Percentiles rank a stretch among this genome's conserved stretches.
Evolutionary conservation across 2,888 invertebrate species (phyloP).

Genomic region (Caenorhabditis afra): DNA sequence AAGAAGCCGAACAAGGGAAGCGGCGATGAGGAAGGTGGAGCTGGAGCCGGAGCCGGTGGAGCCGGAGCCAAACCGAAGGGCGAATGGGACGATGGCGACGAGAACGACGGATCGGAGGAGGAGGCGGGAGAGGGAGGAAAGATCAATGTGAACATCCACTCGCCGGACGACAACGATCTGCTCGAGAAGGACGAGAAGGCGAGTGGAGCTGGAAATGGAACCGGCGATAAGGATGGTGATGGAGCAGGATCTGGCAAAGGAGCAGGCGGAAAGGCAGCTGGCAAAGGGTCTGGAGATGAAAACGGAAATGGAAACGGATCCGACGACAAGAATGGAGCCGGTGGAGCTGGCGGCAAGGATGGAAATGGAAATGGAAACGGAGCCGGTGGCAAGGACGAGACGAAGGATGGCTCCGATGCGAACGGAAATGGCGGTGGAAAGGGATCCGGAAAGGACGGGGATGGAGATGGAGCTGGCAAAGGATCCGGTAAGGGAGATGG

Average conservation of each 20-base stretch:
- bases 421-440: constrained; percentile 11
- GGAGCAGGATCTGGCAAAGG: too few relatives aligned
- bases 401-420: constrained; percentile 19
- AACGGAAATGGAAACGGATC: constrained; percentile 9
- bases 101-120: neutral
- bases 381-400: constrained; percentile 9
- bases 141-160: constrained; percentile 50
- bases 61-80: constrained; percentile 6
- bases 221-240: constrained; percentile 12
- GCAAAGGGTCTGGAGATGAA: constrained; percentile 4
- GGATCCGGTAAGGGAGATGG: neutral
- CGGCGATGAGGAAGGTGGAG: neutral
- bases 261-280: constrained; percentile 13
- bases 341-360: constrained; percentile 17
- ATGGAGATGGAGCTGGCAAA: constrained; percentile 20
- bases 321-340: constrained; percentile 9
- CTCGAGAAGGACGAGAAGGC: constrained; percentile 41
- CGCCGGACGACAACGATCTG: constrained; percentile 44
- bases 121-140: constrained; percentile 14
- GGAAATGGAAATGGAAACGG: constrained; percentile 6
- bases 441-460: too few relatives aligned
- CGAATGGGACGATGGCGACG: constrained; percentile 20
- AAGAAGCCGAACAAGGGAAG: neutral
- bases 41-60: neutral
- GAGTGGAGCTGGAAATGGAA: constrained; percentile 16